phyloP scores from a whole-genome alignment of 2,888 invertebrate species.

The Schizotus pectinicornis region DNA sequence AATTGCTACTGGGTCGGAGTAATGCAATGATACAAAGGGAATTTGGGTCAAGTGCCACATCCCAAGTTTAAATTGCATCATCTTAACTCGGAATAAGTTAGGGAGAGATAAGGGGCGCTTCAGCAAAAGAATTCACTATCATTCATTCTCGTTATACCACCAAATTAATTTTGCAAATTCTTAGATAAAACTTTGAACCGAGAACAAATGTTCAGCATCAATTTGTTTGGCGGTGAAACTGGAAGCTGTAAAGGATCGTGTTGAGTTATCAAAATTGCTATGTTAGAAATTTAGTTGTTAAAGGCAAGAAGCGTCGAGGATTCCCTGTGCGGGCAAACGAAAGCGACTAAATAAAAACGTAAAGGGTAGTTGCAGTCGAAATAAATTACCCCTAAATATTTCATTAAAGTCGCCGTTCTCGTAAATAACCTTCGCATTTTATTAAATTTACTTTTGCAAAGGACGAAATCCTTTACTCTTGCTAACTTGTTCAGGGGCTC shows the following conservation, averaged over 20 bases:
- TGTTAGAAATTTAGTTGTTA: no score
- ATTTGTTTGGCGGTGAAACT: constrained; percentile 14
- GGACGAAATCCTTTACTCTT: neutral
- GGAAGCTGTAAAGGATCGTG: no score
- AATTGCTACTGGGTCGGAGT: constrained; percentile 37
- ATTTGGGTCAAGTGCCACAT: constrained; percentile 47
- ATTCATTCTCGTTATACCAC: constrained; percentile 43
- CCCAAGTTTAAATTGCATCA: constrained; percentile 50
- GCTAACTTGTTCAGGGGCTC: neutral
- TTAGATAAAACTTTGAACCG: constrained; percentile 42
- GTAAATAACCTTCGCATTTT: constrained; percentile 5
- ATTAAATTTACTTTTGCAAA: neutral
- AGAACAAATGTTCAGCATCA: constrained; percentile 43
- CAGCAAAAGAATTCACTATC: constrained; percentile 44
- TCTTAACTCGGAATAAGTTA: constrained; percentile 48
- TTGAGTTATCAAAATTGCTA: no score
- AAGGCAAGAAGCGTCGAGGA: no score
- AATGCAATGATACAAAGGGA: constrained; percentile 43
- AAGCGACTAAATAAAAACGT: constrained; percentile 1
- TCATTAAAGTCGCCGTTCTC: constrained; percentile 5
- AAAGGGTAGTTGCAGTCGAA: neutral
- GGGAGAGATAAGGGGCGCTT: constrained; percentile 43
- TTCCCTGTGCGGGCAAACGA: neutral
- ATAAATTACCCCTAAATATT: constrained; percentile 11
- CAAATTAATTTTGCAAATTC: constrained; percentile 47